Percentiles rank a stretch among this genome's conserved stretches.
Conservation (phyloP, 1,140 invertebrate species). For the Steinernema feltiae region DNA sequence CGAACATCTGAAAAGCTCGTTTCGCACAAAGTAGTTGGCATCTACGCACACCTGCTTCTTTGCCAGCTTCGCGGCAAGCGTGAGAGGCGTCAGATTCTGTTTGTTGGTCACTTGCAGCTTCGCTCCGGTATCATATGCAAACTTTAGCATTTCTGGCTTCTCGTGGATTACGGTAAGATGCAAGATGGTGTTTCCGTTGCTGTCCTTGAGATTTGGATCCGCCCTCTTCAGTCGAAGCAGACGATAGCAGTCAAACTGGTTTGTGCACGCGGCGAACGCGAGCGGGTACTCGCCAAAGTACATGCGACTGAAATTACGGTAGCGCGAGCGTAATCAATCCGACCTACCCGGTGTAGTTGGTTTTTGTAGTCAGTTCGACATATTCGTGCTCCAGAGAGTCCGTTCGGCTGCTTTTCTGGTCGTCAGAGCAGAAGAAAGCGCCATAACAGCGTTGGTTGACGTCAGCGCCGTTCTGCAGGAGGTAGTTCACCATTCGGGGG, state of each 20-base stretch:
- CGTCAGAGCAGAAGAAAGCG: conserved; percentile 92
- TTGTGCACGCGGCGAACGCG: conserved; percentile 87
- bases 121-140: background rate
- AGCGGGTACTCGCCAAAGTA: conserved; percentile 98
- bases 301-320: conserved; percentile 69
- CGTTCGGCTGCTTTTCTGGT: conserved; percentile 80
- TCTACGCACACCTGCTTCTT: conserved; percentile 62
- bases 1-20: conserved; percentile 82
- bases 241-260: conserved; percentile 92
- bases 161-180: conserved; percentile 95
- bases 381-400: conserved; percentile 86
- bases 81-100: conserved; percentile 81
- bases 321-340: conserved; percentile 7
- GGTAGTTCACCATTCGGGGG: conserved; percentile 88
- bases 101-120: conserved; percentile 68
- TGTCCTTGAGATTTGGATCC: conserved; percentile 86
- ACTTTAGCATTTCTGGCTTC: conserved; percentile 66
- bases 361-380: conserved; percentile 75
- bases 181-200: conserved; percentile 91
- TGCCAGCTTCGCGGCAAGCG: conserved; percentile 82
- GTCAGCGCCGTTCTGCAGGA: conserved; percentile 82
- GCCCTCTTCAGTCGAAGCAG: conserved; percentile 87
- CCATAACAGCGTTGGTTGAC: conserved; percentile 82
- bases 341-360: conserved; percentile 85
- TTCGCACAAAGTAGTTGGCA: background rate